Evolutionary conservation across 2,113 vertebrate genomes (phyloP).

Genomic region (Cheilinus undulatus): DNA sequence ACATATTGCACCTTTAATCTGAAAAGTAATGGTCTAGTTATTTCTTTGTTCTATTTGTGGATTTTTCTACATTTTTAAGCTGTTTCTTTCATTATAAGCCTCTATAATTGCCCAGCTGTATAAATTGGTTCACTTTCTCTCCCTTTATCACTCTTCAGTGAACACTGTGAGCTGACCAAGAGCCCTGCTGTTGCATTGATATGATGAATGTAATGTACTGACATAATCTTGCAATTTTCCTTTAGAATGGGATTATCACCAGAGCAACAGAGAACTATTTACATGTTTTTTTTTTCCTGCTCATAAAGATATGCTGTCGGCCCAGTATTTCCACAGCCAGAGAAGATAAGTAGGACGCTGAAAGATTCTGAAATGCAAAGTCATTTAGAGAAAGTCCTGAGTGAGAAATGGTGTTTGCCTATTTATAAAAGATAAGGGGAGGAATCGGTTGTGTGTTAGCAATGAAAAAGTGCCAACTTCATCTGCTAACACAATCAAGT

Average conservation of each 20-base stretch:
- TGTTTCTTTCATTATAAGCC: not conserved
- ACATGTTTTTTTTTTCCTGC: conserved; percentile 1
- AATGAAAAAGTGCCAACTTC: conserved; percentile 29
- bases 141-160: conserved; percentile 34
- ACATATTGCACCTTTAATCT: no score
- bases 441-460: conserved; percentile 22
- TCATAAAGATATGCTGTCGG: conserved; percentile 2
- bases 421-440: conserved; percentile 22
- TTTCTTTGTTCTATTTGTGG: no score
- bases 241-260: conserved; percentile 43
- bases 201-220: conserved; percentile 19
- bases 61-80: no score
- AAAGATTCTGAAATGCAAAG: conserved; percentile 25
- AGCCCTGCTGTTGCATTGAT: conserved; percentile 55
- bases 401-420: conserved; percentile 31
- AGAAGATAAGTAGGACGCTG: conserved; percentile 9
- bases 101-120: not conserved
- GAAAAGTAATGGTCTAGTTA: no score
- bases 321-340: not conserved
- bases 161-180: conserved; percentile 34
- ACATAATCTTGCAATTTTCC: conserved; percentile 46
- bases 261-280: conserved; percentile 48
- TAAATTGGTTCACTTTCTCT: not conserved
- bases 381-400: conserved; percentile 7
- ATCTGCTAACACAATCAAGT: conserved; percentile 45